Percentiles rank a stretch among this genome's conserved stretches.
phyloP scores from a whole-genome alignment of 2,797 vertebrate genomes.

The Gobio occitaniae region DNA sequence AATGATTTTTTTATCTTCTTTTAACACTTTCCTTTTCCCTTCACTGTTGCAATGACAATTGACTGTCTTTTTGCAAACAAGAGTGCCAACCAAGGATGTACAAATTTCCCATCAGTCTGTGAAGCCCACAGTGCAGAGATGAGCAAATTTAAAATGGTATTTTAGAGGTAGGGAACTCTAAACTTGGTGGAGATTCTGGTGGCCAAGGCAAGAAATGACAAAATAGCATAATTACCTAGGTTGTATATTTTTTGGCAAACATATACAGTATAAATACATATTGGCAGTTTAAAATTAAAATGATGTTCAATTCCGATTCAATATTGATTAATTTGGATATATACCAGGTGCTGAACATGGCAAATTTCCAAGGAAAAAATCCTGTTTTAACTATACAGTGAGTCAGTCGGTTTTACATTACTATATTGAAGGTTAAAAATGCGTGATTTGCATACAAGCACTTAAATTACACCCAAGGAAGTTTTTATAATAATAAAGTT shows the following conservation, averaged over 20 bases:
- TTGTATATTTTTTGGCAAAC: background rate
- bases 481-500: too few species aligned
- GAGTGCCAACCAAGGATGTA: constrained; percentile 16
- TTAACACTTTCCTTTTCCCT: constrained; percentile 14
- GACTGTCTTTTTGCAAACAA: constrained; percentile 3
- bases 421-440: background rate
- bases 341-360: too few species aligned
- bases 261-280: background rate
- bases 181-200: background rate
- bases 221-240: background rate
- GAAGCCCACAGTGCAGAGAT: constrained; percentile 6
- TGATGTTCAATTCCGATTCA: too few species aligned
- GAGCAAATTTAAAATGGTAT: background rate
- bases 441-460: background rate
- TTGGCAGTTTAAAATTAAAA: too few species aligned
- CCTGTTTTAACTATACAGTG: too few species aligned
- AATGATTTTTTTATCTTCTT: constrained; percentile 32
- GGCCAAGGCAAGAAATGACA: background rate
- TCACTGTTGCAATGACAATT: constrained; percentile 29
- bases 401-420: background rate
- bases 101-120: constrained; percentile 21
- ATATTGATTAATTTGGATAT: too few species aligned
- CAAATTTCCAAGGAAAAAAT: too few species aligned
- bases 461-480: too few species aligned
- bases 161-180: background rate